A percentile compares a stretch with the other conserved stretches of the same genome.
phyloP scores from a whole-genome alignment of 2,113 vertebrate genomes.

The Leucopsar rothschildi region DNA sequence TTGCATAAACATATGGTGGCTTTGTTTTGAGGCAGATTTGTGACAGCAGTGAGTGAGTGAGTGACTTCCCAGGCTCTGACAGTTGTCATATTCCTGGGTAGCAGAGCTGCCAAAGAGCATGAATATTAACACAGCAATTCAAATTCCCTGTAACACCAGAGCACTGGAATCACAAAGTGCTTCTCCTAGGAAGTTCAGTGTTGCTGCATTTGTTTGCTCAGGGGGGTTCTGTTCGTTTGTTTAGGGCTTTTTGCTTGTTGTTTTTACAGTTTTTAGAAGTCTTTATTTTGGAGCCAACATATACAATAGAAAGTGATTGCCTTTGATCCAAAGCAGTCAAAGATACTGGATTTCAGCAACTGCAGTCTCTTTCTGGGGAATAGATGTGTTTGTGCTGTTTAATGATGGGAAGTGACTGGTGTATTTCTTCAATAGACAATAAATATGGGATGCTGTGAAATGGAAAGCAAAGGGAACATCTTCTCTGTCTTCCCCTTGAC shows the following conservation, averaged over 20 bases:
- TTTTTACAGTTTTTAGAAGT: not conserved
- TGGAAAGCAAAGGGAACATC: not conserved
- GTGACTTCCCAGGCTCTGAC: constrained; percentile 39
- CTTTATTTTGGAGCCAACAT: not conserved
- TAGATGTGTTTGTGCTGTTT: not conserved
- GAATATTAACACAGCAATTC: not conserved
- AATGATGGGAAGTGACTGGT: not conserved
- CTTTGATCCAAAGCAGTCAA: not conserved
- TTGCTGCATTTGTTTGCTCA: not conserved
- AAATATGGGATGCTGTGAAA: not conserved
- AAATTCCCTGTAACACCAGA: not conserved
- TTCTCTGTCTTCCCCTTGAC: not conserved
- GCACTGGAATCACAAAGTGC: not conserved
- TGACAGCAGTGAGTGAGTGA: constrained; percentile 33
- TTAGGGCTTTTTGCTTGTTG: not conserved
- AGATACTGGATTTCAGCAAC: not conserved
- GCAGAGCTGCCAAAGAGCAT: not conserved
- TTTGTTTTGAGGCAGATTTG: constrained; percentile 36
- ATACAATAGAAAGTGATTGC: not conserved
- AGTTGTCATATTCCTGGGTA: constrained; percentile 23
- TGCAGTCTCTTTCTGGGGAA: not conserved
- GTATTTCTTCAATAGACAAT: not conserved
- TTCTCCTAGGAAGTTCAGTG: not conserved
- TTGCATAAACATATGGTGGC: constrained; percentile 43
- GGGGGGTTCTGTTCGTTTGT: not conserved